Percentiles rank a stretch among this genome's conserved stretches.
Conservation (phyloP, 2,113 vertebrate genomes). For the Alouatta palliata region DNA sequence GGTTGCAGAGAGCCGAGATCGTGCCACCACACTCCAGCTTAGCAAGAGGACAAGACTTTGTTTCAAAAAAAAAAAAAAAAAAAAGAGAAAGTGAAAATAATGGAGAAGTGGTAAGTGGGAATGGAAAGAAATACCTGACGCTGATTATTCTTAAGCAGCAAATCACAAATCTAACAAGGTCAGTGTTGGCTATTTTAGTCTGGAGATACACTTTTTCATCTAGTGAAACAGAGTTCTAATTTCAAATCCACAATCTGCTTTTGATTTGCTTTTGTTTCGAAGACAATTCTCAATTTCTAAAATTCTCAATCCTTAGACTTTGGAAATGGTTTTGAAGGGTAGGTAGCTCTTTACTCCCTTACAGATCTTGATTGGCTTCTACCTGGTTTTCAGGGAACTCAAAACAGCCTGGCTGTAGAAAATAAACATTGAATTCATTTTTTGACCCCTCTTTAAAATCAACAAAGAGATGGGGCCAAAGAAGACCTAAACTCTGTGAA, state of each 20-base stretch:
- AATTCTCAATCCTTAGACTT: neutral
- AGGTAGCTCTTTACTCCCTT: neutral
- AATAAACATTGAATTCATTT: conserved; percentile 24
- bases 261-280: neutral
- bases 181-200: neutral
- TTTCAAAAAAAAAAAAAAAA: too few relatives aligned
- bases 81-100: neutral
- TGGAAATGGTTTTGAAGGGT: neutral
- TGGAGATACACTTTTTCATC: neutral
- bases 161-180: neutral
- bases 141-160: neutral
- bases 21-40: too few relatives aligned
- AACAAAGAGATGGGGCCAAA: neutral
- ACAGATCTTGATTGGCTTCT: neutral
- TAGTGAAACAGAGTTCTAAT: conserved; percentile 10
- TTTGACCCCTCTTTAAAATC: conserved; percentile 1
- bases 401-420: neutral
- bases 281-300: neutral
- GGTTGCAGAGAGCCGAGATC: too few relatives aligned
- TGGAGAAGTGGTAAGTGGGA: neutral
- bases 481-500: neutral
- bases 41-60: too few relatives aligned
- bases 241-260: neutral
- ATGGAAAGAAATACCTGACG: neutral
- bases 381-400: conserved; percentile 27